Percentiles rank a stretch among this genome's conserved stretches.
Conservation (phyloP, 1,140 invertebrate genomes). For the Probaryconus sp. region DNA sequence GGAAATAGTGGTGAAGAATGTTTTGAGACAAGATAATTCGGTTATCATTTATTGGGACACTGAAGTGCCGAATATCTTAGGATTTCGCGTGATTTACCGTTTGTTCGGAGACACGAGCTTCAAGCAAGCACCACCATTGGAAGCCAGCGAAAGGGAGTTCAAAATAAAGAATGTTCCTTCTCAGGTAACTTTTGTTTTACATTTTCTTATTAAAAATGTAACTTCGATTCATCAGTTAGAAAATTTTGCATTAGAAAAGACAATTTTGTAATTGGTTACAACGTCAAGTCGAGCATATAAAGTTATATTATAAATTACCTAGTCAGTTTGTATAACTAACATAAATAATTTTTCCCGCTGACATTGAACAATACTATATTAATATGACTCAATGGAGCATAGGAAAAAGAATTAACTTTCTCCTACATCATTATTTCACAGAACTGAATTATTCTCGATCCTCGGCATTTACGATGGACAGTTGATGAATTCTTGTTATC, state of each 20-base stretch:
- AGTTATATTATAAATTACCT: too few species aligned
- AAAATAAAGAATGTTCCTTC: conserved; percentile 94
- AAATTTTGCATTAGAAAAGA: too few species aligned
- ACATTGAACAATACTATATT: conserved; percentile 29
- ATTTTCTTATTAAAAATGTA: too few species aligned
- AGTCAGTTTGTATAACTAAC: too few species aligned
- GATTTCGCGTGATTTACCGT: conserved; percentile 92
- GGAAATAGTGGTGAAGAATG: conserved; percentile 91
- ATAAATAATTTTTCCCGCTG: too few species aligned
- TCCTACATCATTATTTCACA: conserved; percentile 25
- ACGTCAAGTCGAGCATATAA: too few species aligned
- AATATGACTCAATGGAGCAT: conserved; percentile 41
- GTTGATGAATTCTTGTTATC: not conserved
- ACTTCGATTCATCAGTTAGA: too few species aligned
- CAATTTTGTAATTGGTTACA: too few species aligned
- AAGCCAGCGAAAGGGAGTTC: conserved; percentile 92
- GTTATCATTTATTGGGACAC: conserved; percentile 95
- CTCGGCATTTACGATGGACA: conserved; percentile 17
- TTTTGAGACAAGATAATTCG: conserved; percentile 90
- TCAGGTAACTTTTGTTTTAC: conserved; percentile 80
- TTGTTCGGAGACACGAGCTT: conserved; percentile 94
- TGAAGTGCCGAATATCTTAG: conserved; percentile 88
- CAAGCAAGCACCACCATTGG: conserved; percentile 91
- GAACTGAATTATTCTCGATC: conserved; percentile 19
- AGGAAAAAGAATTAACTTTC: conserved; percentile 39